Evolutionary conservation across 1,140 invertebrate genomes (phyloP).

Genomic region (Trialeurodes vaporariorum): DNA sequence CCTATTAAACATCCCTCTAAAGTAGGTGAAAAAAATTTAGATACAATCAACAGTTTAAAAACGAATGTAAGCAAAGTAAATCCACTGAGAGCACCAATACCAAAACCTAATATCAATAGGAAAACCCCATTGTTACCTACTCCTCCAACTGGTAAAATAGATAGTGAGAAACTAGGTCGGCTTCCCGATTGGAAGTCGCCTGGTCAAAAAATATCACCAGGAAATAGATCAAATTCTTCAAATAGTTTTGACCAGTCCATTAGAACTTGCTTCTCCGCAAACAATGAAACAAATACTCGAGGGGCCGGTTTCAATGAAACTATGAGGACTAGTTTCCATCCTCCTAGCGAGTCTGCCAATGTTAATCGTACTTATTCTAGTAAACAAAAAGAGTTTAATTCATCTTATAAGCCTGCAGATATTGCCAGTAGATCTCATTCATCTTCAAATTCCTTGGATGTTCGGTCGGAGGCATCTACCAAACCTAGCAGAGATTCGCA

Average conservation of each 20-base stretch:
- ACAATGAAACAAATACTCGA: background rate
- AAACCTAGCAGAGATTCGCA: too few species aligned
- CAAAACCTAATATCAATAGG: background rate
- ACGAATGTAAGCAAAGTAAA: background rate
- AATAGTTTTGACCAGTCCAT: background rate
- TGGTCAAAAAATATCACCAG: background rate
- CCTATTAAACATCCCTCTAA: background rate
- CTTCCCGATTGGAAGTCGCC: too few species aligned
- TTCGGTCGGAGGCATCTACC: too few species aligned
- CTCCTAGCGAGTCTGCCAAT: too few species aligned
- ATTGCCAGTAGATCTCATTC: background rate
- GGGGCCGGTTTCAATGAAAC: background rate
- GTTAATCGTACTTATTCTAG: too few species aligned
- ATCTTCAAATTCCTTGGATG: background rate
- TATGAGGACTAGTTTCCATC: background rate
- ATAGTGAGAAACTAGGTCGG: too few species aligned
- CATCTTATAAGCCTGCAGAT: background rate
- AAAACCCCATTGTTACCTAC: background rate
- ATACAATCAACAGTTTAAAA: background rate
- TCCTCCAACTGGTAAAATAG: background rate
- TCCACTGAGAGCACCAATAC: background rate
- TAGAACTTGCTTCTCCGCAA: background rate
- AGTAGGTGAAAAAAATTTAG: background rate
- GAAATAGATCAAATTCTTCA: background rate
- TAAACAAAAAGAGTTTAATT: too few species aligned